Evolutionary conservation across 2,797 vertebrate species (phyloP).

Genomic region (Sphenopsis melanotis): DNA sequence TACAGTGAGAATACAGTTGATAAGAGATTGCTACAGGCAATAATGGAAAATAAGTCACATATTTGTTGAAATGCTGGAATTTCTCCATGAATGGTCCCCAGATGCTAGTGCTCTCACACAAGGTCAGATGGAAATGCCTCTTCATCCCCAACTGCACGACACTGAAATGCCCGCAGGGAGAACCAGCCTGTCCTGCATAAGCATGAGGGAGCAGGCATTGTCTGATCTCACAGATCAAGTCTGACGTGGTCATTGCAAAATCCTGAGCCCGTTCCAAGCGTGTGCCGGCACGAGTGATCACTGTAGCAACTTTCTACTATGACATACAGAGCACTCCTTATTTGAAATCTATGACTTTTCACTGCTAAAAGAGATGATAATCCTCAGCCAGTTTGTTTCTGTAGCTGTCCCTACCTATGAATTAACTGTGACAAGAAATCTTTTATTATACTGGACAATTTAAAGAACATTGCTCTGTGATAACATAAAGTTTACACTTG

Average conservation of each 20-base stretch:
- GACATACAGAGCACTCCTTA: not conserved
- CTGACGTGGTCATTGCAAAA: not conserved
- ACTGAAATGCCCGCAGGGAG: fast-evolving
- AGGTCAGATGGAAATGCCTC: not conserved
- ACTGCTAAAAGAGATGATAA: not conserved
- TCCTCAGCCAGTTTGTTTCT: not conserved
- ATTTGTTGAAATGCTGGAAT: not conserved
- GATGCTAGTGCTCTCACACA: not conserved
- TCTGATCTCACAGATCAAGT: not conserved
- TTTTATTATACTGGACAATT: not conserved
- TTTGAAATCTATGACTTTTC: not conserved
- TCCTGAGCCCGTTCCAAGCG: not conserved
- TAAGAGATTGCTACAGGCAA: not conserved
- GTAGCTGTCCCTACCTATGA: fast-evolving
- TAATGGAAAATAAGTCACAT: not conserved
- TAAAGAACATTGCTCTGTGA: not conserved
- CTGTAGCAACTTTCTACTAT: fast-evolving
- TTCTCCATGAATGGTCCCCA: not conserved
- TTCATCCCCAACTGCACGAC: not conserved
- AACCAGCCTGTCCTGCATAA: not conserved
- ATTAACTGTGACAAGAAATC: not conserved
- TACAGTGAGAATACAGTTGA: not conserved
- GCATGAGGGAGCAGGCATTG: not conserved
- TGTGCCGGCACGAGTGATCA: fast-evolving
- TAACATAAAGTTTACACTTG: not conserved